These are phyloP conservation scores for Chlorocebus sabaeus DNA, from an alignment of 2,113 vertebrate species.

Conservation along the genomic window DNA sequence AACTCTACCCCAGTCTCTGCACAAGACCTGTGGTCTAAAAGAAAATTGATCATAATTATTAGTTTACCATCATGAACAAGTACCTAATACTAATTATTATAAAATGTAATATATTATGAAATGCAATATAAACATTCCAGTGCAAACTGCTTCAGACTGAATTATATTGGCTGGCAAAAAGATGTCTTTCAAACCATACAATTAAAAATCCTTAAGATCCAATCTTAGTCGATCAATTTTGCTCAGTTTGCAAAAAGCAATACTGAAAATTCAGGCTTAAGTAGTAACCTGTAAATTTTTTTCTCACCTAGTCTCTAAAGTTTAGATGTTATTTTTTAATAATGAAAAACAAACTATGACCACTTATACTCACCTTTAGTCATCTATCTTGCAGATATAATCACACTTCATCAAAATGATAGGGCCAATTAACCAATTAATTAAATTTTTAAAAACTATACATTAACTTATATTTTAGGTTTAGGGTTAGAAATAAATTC, in stretches of 20 bases:
- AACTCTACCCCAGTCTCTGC: constrained; percentile 97
- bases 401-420: neutral
- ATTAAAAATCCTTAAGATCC: neutral
- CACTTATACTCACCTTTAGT: neutral
- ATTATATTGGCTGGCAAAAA: neutral
- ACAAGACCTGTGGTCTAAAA: constrained; percentile 97
- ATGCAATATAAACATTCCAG: neutral
- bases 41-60: constrained; percentile 50
- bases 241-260: neutral
- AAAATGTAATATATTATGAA: constrained; percentile 12
- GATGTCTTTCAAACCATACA: neutral
- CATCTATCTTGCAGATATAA: neutral
- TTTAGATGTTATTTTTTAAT: neutral
- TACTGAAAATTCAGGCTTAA: neutral
- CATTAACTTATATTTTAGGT: constrained; percentile 17
- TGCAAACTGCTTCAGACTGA: neutral
- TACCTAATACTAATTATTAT: neutral
- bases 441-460: neutral
- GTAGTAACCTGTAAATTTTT: neutral
- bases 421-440: neutral
- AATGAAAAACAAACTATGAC: neutral
- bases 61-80: constrained; percentile 30
- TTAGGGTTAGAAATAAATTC: neutral
- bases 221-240: constrained; percentile 6
- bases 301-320: neutral